Evolutionary conservation across 2,888 invertebrate genomes (phyloP).

Genomic region (Drosophila neoperkinsi): DNA sequence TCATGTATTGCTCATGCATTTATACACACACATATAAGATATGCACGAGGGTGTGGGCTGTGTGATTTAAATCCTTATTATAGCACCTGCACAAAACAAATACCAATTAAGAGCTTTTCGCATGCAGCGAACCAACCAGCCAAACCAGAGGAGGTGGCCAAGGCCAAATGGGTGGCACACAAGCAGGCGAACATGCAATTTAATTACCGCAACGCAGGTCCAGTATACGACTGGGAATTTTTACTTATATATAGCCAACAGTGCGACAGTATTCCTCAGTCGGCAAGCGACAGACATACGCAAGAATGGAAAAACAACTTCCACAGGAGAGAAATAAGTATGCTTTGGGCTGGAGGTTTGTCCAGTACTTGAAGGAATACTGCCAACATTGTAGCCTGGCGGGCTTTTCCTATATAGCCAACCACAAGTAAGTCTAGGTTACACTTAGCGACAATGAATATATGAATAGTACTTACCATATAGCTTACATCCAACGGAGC

Average conservation of each 20-base stretch:
- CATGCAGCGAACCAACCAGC: slow-evolving; percentile 41
- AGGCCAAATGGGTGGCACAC: slow-evolving; percentile 19
- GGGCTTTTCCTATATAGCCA: slow-evolving; percentile 90
- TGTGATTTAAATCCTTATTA: slow-evolving; percentile 65
- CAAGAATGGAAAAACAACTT: slow-evolving; percentile 24
- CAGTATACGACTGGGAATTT: slow-evolving; percentile 15
- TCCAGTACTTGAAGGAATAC: slow-evolving; percentile 87
- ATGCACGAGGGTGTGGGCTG: slow-evolving; percentile 17
- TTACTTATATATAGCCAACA: slow-evolving; percentile 37
- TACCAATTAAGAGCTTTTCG: slow-evolving; percentile 74
- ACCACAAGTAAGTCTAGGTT: slow-evolving; percentile 84
- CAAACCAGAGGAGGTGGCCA: slow-evolving; percentile 5
- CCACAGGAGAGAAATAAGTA: not conserved
- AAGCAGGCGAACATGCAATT: slow-evolving; percentile 32
- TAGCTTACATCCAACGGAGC: slow-evolving; percentile 83
- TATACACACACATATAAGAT: slow-evolving; percentile 7
- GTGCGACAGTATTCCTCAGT: slow-evolving; percentile 20
- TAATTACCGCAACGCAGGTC: slow-evolving; percentile 15
- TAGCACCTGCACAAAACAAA: slow-evolving; percentile 74
- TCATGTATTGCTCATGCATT: too few species aligned
- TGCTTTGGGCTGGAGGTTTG: slow-evolving; percentile 46
- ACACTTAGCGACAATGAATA: not conserved
- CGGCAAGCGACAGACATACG: slow-evolving; percentile 33
- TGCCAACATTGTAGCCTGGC: slow-evolving; percentile 89
- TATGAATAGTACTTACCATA: not conserved